Conservation (phyloP, 1,140 invertebrate species). For the Calycopis cecrops region DNA sequence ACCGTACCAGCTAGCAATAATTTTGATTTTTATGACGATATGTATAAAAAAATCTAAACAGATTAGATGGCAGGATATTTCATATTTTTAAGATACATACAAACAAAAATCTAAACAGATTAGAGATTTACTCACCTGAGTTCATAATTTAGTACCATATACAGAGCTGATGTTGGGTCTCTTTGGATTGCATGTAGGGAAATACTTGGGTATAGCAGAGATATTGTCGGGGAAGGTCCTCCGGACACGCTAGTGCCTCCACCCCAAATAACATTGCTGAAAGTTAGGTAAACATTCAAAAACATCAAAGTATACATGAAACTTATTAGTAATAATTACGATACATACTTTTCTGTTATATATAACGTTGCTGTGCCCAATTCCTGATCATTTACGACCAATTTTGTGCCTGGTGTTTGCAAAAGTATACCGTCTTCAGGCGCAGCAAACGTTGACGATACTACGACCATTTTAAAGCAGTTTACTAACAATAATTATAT, state of each 20-base stretch:
- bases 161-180: slow-evolving; percentile 55
- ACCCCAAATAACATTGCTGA: slow-evolving; percentile 62
- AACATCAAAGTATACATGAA: too few relatives aligned
- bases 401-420: slow-evolving; percentile 50
- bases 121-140: slow-evolving; percentile 40
- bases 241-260: slow-evolving; percentile 45
- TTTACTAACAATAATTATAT: neutral
- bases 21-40: too few relatives aligned
- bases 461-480: slow-evolving; percentile 54
- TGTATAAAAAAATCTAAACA: too few relatives aligned
- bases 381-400: slow-evolving; percentile 57
- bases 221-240: slow-evolving; percentile 43
- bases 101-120: neutral
- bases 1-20: too few relatives aligned
- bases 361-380: slow-evolving; percentile 60
- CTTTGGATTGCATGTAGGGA: slow-evolving; percentile 64
- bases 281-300: slow-evolving; percentile 8
- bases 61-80: too few relatives aligned
- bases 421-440: slow-evolving; percentile 56
- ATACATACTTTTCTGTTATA: slow-evolving; percentile 60
- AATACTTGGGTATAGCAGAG: slow-evolving; percentile 60
- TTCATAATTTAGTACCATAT: slow-evolving; percentile 65
- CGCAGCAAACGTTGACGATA: slow-evolving; percentile 54
- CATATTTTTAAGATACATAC: too few relatives aligned
- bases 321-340: too few relatives aligned